Evolutionary conservation across 1,140 invertebrate genomes (phyloP), one percentile per base, ranked within the genome.

Genomic region (Pseudachorutes palmiensis): DNA sequence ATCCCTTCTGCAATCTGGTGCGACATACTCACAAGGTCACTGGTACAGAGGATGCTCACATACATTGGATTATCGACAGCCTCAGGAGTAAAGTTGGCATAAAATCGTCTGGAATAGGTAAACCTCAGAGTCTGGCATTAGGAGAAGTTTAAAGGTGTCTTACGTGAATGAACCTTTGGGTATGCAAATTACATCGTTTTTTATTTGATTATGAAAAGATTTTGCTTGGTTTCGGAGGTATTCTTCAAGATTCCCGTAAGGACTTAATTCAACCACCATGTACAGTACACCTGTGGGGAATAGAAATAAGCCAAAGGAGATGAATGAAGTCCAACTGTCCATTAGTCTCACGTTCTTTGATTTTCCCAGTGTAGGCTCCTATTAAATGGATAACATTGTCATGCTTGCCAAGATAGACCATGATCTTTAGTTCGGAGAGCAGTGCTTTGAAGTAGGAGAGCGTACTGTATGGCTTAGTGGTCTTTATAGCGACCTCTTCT

Each of bases 1-100:
- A 92, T 92, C 48, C 90, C 90, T 78, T 90, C 90, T 71, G 86
- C 85, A 45, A 91, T 92, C 76, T 92, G 90, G 87, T 88, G 91
- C 19, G 88, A 86, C 77, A 91, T 92, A 0, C 87, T 88, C 0
- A 91, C 77, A 45, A 91, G 84, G 75, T 91, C 87, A 65, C 84
- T 83, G 0, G 86, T 82, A 12, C 82, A 63, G 59, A 61, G 59
- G 19, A 19, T 29, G 9, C 31, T 30, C 3, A 45, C 12, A 12
- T 28, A 31, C n/a, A 24, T 26, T 3, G 33, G 26, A 36, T 48
- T 26, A 12, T 32, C 61, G 12, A 19, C 2, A 3, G 33, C 26
- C 2, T 5, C 31, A 9, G n/a, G 30, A 3, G 41, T 32, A 9
- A 63, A 63, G 45, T 63, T 63, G 2, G 61, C 33, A 26, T 63